Evolutionary conservation across 2,797 vertebrate genomes (phyloP).

Genomic region (Hapalemur alaotrensis): DNA sequence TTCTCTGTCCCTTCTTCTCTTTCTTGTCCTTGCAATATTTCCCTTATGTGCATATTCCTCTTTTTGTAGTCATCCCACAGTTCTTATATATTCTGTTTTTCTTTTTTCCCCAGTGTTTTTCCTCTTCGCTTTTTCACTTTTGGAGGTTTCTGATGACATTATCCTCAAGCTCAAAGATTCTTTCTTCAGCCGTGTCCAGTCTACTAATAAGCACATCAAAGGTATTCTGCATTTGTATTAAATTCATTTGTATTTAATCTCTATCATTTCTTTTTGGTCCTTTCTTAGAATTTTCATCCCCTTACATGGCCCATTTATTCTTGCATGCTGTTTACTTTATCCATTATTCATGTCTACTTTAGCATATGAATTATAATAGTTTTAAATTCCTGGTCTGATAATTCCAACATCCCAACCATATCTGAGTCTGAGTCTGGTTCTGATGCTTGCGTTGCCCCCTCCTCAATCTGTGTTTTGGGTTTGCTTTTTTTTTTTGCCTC

Average conservation of each 20-base stretch:
- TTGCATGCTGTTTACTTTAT: background rate
- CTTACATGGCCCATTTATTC: background rate
- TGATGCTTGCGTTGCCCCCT: background rate
- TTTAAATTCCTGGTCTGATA: background rate
- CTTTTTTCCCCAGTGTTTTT: background rate
- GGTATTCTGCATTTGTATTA: background rate
- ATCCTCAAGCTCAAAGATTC: background rate
- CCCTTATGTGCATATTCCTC: background rate
- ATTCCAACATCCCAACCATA: background rate
- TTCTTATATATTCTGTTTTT: background rate
- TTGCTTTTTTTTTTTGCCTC: background rate
- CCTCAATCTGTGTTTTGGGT: background rate
- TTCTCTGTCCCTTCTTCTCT: background rate
- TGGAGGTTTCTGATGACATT: background rate
- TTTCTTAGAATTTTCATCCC: background rate
- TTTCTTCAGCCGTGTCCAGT: background rate
- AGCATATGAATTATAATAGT: background rate
- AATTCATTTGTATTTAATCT: background rate
- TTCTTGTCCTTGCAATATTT: background rate
- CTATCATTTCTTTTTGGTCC: background rate
- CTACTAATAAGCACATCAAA: background rate
- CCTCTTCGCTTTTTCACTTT: background rate
- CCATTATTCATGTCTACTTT: background rate
- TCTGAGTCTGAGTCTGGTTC: background rate
- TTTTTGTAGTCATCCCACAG: background rate